A percentile compares a stretch with the other conserved stretches of the same genome.
These are phyloP conservation scores for Cotesia chilonis DNA, from an alignment of 1,140 invertebrate genomes.

Conservation along the genomic window DNA sequence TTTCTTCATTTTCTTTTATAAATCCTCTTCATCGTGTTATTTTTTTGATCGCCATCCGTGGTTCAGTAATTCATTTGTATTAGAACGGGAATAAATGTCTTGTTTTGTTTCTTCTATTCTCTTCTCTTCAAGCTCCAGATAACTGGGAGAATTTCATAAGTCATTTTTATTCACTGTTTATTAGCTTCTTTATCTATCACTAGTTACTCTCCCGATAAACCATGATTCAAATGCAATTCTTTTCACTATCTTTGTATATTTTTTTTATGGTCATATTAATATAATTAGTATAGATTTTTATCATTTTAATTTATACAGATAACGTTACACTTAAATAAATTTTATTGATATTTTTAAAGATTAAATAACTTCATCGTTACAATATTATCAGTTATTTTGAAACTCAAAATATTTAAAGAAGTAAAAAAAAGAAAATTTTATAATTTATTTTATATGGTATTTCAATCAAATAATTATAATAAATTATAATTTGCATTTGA, in stretches of 20 bases:
- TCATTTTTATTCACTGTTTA: no score
- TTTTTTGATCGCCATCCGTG: constrained; percentile 24
- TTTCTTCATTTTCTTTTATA: constrained; percentile 23
- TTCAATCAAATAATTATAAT: no score
- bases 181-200: no score
- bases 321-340: no score
- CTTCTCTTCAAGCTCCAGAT: background rate
- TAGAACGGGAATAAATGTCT: background rate
- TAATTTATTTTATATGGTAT: no score
- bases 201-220: background rate
- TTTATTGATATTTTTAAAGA: background rate
- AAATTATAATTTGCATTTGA: constrained; percentile 40
- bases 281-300: background rate
- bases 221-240: constrained; percentile 28
- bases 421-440: no score
- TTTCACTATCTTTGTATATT: background rate
- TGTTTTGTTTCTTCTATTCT: background rate
- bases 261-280: no score
- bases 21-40: constrained; percentile 10
- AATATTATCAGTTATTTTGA: no score
- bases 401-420: no score
- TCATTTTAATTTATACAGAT: background rate
- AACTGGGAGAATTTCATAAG: constrained; percentile 1
- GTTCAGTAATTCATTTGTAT: background rate
- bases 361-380: background rate